Evolutionary conservation across 2,888 invertebrate genomes (phyloP), one percentile per base, ranked within the genome.

Genomic region (Parnassius smintheus): DNA sequence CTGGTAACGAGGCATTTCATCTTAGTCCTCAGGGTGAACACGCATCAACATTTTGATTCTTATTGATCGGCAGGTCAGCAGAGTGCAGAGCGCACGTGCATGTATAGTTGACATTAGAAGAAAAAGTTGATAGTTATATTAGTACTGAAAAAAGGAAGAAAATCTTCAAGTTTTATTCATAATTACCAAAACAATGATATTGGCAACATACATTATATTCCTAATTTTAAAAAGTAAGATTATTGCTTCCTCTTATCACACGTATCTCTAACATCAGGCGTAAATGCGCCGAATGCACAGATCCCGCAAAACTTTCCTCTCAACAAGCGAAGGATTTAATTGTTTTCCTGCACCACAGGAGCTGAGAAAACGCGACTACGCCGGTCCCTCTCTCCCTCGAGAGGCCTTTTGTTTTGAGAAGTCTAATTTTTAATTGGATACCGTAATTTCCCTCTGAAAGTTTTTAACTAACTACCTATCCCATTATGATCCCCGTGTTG

Each of bases 271-370:
- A 45, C 59, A 41, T 59, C 35, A 48, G 25, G 53, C 35, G 53
- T 13, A 49, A 56, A 53, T n/a, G 11, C 48, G 46, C 7, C 42
- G 53, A 8, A 48, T 35, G 57, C 48, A 45, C 45, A 45, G 18
- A 10, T 41, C 13, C 77, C 78, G 77, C 71, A 82, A 84, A 88
- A 88, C 83, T 88, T 84, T 78, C 74, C 76, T 76, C 72, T 75
- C 77, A 81, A 80, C 84, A 78, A 85, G 83, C 82, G 80, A 83
- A 89, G 84, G 82, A 84, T 82, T 86, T 90, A 91, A 92, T 91
- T 91, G 90, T 91, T 87, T 84, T 83, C 82, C 85, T 85, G 80
- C 77, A 76, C 76, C 75, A 75, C 55, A 79, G 78, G 73, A 76
- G 81, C 77, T 80, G 81, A 77, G 81, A 83, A 86, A 86, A 82